phyloP scores from a whole-genome alignment of 2,797 vertebrate genomes.

The Okamejei kenojei region DNA sequence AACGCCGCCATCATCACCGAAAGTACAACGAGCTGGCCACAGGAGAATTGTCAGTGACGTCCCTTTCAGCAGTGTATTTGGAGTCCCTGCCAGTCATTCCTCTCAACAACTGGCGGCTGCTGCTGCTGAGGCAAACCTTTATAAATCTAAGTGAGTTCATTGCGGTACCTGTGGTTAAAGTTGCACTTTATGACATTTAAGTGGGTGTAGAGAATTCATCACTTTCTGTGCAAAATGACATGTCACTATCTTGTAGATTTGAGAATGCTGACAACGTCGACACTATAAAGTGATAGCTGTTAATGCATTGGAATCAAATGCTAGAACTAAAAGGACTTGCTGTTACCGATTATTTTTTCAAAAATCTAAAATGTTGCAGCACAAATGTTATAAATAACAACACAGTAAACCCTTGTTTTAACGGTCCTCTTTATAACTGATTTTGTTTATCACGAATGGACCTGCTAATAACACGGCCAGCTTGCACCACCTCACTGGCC shows the following conservation, averaged over 20 bases:
- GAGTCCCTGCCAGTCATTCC: constrained; percentile 92
- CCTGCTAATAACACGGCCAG: too few species aligned
- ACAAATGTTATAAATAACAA: neutral
- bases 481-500: too few species aligned
- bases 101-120: constrained; percentile 92
- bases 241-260: neutral
- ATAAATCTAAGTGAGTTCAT: constrained; percentile 36
- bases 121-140: constrained; percentile 73
- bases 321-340: neutral
- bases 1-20: constrained; percentile 91
- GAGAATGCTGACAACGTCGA: neutral
- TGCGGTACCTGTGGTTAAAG: neutral
- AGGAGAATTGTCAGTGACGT: constrained; percentile 92
- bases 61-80: constrained; percentile 90
- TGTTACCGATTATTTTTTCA: neutral
- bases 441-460: too few species aligned
- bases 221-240: neutral
- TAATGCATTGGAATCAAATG: neutral
- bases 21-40: constrained; percentile 82
- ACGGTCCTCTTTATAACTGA: too few species aligned
- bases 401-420: too few species aligned
- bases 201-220: too few species aligned
- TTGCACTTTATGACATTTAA: neutral
- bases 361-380: neutral
- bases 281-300: neutral